A percentile compares a stretch with the other conserved stretches of the same genome.
Evolutionary conservation across 2,797 vertebrate species (phyloP).

Genomic region (Bucorvus abyssinicus): DNA sequence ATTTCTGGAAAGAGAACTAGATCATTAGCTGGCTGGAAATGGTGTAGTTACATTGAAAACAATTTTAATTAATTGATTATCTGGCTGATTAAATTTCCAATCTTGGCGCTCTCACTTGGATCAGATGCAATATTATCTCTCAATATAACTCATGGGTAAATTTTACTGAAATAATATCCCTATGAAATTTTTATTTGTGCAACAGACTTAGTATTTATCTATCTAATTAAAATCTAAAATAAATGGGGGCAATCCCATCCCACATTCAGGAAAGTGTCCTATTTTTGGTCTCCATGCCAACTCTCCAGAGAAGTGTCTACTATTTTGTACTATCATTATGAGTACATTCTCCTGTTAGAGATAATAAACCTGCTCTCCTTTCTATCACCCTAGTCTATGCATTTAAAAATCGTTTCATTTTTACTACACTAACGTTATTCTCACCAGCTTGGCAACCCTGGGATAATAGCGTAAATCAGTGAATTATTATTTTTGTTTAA

Average conservation of each 20-base stretch:
- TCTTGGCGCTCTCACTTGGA: not conserved
- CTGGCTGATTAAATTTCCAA: not conserved
- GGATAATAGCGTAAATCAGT: constrained; percentile 59
- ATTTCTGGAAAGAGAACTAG: not conserved
- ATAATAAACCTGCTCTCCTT: constrained; percentile 53
- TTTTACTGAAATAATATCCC: not conserved
- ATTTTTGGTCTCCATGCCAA: constrained; percentile 52
- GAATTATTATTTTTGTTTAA: constrained; percentile 72
- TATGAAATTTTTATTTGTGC: constrained; percentile 1
- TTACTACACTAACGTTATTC: constrained; percentile 44
- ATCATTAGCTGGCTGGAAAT: not conserved
- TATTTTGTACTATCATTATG: constrained; percentile 57
- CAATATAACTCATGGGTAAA: not conserved
- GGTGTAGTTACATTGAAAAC: not conserved
- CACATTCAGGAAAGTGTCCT: constrained; percentile 15
- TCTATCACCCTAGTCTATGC: constrained; percentile 3
- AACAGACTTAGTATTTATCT: constrained; percentile 17
- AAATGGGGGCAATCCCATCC: constrained; percentile 37
- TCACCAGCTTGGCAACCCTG: constrained; percentile 54
- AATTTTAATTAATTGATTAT: constrained; percentile 28
- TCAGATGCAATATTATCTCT: not conserved
- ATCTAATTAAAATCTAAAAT: constrained; percentile 38
- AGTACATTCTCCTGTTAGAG: constrained; percentile 27
- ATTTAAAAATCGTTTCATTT: constrained; percentile 63
- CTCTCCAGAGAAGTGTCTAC: constrained; percentile 30